phyloP scores from a whole-genome alignment of 2,113 vertebrate species.

The Podarcis raffonei region DNA sequence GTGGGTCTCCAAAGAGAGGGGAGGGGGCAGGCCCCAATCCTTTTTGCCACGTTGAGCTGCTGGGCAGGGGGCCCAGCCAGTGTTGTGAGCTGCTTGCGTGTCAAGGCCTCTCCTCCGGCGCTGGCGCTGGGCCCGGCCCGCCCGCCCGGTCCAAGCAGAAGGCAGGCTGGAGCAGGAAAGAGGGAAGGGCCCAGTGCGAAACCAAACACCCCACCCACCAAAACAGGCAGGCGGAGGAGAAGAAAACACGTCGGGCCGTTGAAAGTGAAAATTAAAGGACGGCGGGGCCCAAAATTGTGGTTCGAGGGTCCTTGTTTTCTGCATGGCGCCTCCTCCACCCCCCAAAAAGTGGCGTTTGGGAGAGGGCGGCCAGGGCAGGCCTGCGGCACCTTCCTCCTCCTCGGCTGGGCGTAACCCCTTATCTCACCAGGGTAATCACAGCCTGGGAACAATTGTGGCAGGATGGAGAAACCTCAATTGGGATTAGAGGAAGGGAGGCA shows the following conservation, averaged over 20 bases:
- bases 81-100: not conserved
- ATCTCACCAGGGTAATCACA: not conserved
- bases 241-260: not conserved
- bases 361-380: not conserved
- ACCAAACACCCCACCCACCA: too few relatives aligned
- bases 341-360: too few relatives aligned
- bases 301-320: not conserved
- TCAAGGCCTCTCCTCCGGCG: not conserved
- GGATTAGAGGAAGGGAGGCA: not conserved
- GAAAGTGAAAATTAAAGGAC: too few relatives aligned
- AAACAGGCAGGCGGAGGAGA: not conserved
- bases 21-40: too few relatives aligned
- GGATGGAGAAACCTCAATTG: not conserved
- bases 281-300: too few relatives aligned
- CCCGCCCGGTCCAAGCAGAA: not conserved
- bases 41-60: not conserved
- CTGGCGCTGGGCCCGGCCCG: not conserved
- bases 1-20: not conserved
- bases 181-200: not conserved
- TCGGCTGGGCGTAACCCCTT: not conserved
- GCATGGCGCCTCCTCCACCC: not conserved
- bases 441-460: not conserved
- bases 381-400: not conserved
- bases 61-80: too few relatives aligned
- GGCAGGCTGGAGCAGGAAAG: not conserved